Evolutionary conservation across 1,140 invertebrate genomes (phyloP).

Genomic region (Ephestia elutella): DNA sequence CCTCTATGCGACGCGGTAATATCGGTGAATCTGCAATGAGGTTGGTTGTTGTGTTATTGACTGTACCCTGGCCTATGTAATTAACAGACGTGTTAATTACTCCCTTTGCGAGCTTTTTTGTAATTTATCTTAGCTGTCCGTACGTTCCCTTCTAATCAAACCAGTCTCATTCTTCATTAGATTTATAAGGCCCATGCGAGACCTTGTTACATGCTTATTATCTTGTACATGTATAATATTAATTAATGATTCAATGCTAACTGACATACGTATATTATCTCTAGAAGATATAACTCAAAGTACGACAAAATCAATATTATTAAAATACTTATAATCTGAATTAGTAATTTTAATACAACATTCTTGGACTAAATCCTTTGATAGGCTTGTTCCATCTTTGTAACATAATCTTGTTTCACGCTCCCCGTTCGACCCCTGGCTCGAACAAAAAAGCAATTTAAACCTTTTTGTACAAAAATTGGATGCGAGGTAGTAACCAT

Average conservation of each 20-base stretch:
- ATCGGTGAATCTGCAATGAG: constrained; percentile 1
- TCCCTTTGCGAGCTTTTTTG: neutral
- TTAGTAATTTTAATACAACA: neutral
- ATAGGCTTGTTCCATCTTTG: neutral
- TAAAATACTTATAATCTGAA: too few relatives aligned
- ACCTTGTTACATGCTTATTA: too few relatives aligned
- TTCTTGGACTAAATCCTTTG: neutral
- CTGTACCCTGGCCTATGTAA: constrained; percentile 16
- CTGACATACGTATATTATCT: too few relatives aligned
- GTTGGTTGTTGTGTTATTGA: neutral
- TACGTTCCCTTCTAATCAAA: constrained; percentile 1
- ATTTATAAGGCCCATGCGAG: neutral
- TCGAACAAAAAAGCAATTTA: constrained; percentile 32
- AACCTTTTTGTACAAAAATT: constrained; percentile 23
- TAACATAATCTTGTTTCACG: constrained; percentile 25
- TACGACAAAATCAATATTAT: too few relatives aligned
- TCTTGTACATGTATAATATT: too few relatives aligned
- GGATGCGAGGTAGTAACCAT: neutral
- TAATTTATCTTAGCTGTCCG: constrained; percentile 9
- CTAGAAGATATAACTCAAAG: too few relatives aligned
- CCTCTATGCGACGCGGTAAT: too few relatives aligned
- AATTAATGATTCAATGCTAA: too few relatives aligned
- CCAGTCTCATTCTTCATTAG: constrained; percentile 6
- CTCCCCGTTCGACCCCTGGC: constrained; percentile 35
- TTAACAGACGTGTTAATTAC: constrained; percentile 28